Base-by-base conservation (phyloP, 2,797 vertebrate genomes). In the Mallotus villosus region DNA sequence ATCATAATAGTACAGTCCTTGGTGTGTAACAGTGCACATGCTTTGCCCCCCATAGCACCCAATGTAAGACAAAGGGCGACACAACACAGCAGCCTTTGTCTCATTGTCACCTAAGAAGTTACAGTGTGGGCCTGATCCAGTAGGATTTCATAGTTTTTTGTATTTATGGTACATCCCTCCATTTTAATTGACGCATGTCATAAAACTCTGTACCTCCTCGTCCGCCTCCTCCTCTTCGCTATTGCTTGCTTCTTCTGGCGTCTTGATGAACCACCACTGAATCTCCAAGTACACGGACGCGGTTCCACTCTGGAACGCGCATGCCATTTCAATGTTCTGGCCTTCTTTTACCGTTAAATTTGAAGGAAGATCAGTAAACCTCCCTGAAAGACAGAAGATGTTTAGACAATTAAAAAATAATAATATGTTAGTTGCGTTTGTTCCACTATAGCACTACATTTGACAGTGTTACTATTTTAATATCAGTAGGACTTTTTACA, bases 281-380 rank as follows among this genome's bases (percentile, higher is more conserved):
- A 98, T 98, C 92, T 97, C 96, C 65, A 98, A 87, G 84, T 98
- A 97, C 71, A 97, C 96, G 0, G 96, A 97, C 57, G 95, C 80
- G 0, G 95, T 95, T 74, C 95, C 94, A 74, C 96, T 97, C 90
- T 97, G 95, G 90, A 98, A 98, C 65, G 96, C 96, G 73, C 96
- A 98, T 29, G 95, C 95, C 96, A 98, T 98, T 87, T 98, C 96
- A 83, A 98, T 95, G 29, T 98, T 97, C 82, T 98, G 96, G 51
- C 96, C 96, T 89, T 97, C 96, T 32, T 92, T 95, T 24, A 93
- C 95, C 0, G 96, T 97, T 90, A 96, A 92, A 90, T 97, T 97
- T 82, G 93, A 91, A 49, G 96, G 96, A 77, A 96, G 91, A 88
- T 97, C 96, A 5, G 96, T 98, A 88, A 98, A 98, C 92, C 93